These are phyloP conservation scores for Micromussa lordhowensis DNA, from an alignment of 92 coral and sea anemone species.

Conservation along the genomic window DNA sequence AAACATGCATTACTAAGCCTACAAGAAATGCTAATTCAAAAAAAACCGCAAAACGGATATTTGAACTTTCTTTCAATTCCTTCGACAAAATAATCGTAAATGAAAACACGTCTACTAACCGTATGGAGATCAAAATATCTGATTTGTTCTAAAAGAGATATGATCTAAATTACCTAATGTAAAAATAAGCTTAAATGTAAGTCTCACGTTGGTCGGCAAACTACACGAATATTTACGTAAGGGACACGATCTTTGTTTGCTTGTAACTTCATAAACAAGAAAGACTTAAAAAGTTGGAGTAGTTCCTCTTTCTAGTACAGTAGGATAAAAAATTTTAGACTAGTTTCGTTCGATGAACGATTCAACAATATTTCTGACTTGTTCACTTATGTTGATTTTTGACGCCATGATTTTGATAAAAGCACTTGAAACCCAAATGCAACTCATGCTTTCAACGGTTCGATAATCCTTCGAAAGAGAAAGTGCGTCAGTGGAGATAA, in stretches of 20 bases:
- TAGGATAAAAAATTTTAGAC: neutral
- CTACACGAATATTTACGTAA: neutral
- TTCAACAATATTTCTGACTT: neutral
- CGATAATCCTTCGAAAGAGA: neutral
- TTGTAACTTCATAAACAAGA: conserved; percentile 3
- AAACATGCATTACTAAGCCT: neutral
- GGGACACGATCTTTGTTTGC: conserved; percentile 11
- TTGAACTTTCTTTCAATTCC: neutral
- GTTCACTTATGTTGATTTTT: neutral
- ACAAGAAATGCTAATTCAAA: conserved; percentile 3
- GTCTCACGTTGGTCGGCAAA: neutral
- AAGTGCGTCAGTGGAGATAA: conserved; percentile 14
- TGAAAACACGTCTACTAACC: neutral
- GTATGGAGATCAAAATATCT: conserved; percentile 5
- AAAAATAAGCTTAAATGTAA: neutral
- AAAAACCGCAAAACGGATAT: conserved; percentile 31
- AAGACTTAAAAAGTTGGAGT: neutral
- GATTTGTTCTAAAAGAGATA: conserved; percentile 22
- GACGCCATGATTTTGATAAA: neutral
- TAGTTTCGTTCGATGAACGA: neutral
- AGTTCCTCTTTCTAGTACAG: neutral
- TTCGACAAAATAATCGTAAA: conserved; percentile 3
- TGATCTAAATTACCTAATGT: conserved; percentile 6
- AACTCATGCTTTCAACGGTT: conserved; percentile 24
- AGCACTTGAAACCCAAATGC: neutral